Conservation (phyloP, 2,797 vertebrate species). For the Sebastolobus alascanus region DNA sequence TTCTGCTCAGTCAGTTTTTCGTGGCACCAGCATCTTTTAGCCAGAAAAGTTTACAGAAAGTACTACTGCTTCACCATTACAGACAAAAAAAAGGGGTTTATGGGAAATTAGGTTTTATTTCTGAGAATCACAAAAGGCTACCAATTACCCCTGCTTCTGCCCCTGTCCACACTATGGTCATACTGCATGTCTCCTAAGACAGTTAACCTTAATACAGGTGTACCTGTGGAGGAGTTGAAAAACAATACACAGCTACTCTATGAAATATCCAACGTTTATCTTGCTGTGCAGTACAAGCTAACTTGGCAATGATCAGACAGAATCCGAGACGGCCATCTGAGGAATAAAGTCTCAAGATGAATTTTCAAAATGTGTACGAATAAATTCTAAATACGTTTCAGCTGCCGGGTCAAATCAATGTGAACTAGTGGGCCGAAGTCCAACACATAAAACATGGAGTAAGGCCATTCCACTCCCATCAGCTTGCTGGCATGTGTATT, state of each 20-base stretch:
- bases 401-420: conserved; percentile 42
- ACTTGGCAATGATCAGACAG: conserved; percentile 23
- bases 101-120: neutral
- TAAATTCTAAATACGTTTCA: conserved; percentile 38
- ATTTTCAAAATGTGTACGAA: conserved; percentile 15
- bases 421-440: conserved; percentile 16
- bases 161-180: neutral
- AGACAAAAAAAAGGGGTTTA: neutral
- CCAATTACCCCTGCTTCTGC: neutral
- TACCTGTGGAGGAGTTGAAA: conserved; percentile 6
- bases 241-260: neutral
- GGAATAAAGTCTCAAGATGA: conserved; percentile 20
- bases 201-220: neutral
- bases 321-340: conserved; percentile 13
- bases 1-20: neutral
- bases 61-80: neutral
- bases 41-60: neutral
- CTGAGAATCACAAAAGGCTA: neutral
- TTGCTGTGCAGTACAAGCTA: conserved; percentile 20
- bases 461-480: conserved; percentile 14
- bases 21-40: neutral
- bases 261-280: conserved; percentile 40
- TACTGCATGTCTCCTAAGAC: neutral
- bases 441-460: conserved; percentile 35
- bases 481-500: conserved; percentile 20